These are phyloP conservation scores for Zophobas morio DNA, from an alignment of 1,140 invertebrate genomes.

Conservation along the genomic window DNA sequence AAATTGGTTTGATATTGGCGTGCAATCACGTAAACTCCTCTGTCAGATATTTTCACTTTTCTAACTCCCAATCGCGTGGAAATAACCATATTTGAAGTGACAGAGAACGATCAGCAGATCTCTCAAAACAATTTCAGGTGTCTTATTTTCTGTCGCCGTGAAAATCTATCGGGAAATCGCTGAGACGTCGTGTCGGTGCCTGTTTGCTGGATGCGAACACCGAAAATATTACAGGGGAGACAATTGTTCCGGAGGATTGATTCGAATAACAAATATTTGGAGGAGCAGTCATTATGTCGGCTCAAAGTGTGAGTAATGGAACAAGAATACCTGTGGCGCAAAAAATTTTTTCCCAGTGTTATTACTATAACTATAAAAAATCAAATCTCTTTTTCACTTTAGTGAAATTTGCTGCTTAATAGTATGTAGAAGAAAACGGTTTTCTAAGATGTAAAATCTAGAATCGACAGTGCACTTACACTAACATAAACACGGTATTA, in stretches of 20 bases:
- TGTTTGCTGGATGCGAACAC: constrained; percentile 8
- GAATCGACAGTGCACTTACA: too few relatives aligned
- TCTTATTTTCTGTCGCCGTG: constrained; percentile 26
- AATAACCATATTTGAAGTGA: constrained; percentile 33
- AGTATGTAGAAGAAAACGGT: too few relatives aligned
- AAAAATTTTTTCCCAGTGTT: too few relatives aligned
- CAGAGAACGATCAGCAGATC: constrained; percentile 24
- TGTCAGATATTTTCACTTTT: constrained; percentile 20
- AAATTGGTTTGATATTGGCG: constrained; percentile 26
- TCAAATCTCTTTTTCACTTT: too few relatives aligned
- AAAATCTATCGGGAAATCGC: constrained; percentile 34
- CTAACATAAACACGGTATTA: too few relatives aligned
- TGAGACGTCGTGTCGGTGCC: constrained; percentile 12
- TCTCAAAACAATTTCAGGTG: constrained; percentile 36
- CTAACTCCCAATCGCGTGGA: neutral
- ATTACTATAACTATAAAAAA: too few relatives aligned
- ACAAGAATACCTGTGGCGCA: too few relatives aligned
- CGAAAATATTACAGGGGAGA: constrained; percentile 3
- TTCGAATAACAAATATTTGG: too few relatives aligned
- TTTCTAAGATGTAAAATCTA: too few relatives aligned
- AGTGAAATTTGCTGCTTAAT: too few relatives aligned
- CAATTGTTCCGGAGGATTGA: neutral
- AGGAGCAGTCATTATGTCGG: too few relatives aligned
- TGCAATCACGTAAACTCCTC: constrained; percentile 20
- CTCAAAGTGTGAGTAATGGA: too few relatives aligned